Evolutionary conservation across 2,888 invertebrate genomes (phyloP).

Genomic region (Diaperis boleti): DNA sequence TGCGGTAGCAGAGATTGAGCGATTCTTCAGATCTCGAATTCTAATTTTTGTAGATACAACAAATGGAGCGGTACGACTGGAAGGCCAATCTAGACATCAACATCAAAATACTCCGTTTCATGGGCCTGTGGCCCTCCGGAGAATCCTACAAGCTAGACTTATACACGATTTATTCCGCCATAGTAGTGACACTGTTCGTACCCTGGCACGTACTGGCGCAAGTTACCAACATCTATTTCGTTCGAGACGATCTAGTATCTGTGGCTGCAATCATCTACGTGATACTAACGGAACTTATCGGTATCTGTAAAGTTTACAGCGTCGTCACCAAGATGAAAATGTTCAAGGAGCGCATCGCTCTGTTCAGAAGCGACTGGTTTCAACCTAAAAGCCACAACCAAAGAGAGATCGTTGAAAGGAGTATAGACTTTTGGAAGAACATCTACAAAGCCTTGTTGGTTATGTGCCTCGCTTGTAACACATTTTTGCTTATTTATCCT

Average conservation of each 20-base stretch:
- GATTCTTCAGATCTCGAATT: too few species aligned
- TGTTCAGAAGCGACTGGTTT: constrained; percentile 1
- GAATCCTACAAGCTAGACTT: background rate
- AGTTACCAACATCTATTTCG: background rate
- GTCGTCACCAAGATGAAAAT: background rate
- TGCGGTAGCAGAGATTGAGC: too few species aligned
- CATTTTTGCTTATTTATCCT: constrained; percentile 36
- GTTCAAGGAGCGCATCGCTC: background rate
- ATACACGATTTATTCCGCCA: background rate
- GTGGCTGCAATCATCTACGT: background rate
- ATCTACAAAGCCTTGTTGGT: background rate
- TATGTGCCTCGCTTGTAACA: constrained; percentile 16
- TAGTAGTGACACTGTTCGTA: background rate
- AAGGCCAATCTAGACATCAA: background rate
- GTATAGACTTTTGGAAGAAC: constrained; percentile 6
- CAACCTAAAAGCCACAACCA: constrained; percentile 12
- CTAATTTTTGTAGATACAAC: too few species aligned
- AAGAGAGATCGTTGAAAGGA: background rate
- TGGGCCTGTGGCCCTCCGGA: background rate
- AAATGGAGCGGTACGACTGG: too few species aligned
- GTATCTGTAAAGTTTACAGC: background rate
- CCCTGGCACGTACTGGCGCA: background rate
- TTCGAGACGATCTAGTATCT: background rate
- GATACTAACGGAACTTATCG: background rate
- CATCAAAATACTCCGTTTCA: background rate